Evolutionary conservation across 2,797 vertebrate species (phyloP).

Genomic region (Sebastes cheni): DNA sequence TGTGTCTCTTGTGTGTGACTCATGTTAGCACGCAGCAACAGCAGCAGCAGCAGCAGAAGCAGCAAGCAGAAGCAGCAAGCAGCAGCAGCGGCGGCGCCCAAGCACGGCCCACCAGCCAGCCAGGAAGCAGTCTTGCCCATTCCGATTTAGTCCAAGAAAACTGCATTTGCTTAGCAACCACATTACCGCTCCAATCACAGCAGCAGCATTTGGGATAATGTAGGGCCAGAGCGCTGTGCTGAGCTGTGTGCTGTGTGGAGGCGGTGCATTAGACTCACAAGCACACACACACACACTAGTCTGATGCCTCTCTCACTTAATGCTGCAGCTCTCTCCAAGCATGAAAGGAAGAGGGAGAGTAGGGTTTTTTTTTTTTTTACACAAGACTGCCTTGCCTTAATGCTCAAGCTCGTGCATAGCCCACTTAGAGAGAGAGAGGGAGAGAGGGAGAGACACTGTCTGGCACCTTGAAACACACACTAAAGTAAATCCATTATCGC

Average conservation of each 20-base stretch:
- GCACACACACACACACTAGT: slow-evolving; percentile 30
- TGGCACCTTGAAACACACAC: slow-evolving; percentile 70
- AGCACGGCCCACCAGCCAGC: slow-evolving; percentile 61
- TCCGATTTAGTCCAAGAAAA: slow-evolving; percentile 74
- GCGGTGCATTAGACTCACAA: slow-evolving; percentile 51
- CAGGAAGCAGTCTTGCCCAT: slow-evolving; percentile 68
- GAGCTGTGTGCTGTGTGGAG: slow-evolving; percentile 52
- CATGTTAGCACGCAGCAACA: slow-evolving; percentile 22
- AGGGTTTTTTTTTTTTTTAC: slow-evolving; percentile 19
- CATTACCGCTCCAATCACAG: slow-evolving; percentile 78
- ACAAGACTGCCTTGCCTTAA: slow-evolving; percentile 53
- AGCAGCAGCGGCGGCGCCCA: neutral
- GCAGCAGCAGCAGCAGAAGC: neutral
- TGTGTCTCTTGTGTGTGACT: slow-evolving; percentile 22
- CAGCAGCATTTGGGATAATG: slow-evolving; percentile 74
- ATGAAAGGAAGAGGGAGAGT: slow-evolving; percentile 60
- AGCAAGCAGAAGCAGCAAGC: neutral
- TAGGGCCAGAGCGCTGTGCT: slow-evolving; percentile 45
- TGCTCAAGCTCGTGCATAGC: slow-evolving; percentile 35
- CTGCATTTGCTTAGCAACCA: slow-evolving; percentile 82
- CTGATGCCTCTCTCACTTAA: slow-evolving; percentile 63
- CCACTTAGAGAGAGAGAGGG: slow-evolving; percentile 32
- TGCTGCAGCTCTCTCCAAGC: slow-evolving; percentile 62
- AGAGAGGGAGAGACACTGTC: slow-evolving; percentile 50
- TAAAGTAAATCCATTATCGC: slow-evolving; percentile 70